Evolutionary conservation across 35 echinoderm and acorn worm genomes (phyloP).

Genomic region (Lytechinus pictus): DNA sequence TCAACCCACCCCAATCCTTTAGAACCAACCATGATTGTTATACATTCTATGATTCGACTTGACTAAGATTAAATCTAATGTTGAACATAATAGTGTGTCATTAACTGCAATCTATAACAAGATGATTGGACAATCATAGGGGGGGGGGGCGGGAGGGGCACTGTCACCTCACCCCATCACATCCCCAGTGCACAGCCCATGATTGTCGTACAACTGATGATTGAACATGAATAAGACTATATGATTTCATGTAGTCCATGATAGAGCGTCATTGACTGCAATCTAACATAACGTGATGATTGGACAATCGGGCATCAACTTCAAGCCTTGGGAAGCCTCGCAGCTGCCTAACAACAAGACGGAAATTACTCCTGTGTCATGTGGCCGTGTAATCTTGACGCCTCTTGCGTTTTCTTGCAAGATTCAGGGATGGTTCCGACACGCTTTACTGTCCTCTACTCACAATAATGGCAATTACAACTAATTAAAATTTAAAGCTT

Average conservation of each 20-base stretch:
- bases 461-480: neutral
- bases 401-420: neutral
- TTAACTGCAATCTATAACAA: no score
- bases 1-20: no score
- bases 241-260: neutral
- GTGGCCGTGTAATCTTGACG: neutral
- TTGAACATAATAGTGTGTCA: no score
- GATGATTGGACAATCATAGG: no score
- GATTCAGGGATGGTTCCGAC: neutral
- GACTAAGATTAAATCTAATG: no score
- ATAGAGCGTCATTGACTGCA: neutral
- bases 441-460: neutral
- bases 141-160: no score
- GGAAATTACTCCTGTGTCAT: neutral
- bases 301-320: neutral
- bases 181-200: no score
- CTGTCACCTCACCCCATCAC: no score
- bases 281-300: neutral
- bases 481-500: neutral
- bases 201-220: no score
- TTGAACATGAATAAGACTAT: neutral
- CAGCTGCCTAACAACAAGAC: slow-evolving; percentile 8
- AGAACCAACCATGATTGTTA: no score
- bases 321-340: neutral
- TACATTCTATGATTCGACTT: no score